phyloP scores from a whole-genome alignment of 2,888 invertebrate genomes.

The Polymixis flavicincta region DNA sequence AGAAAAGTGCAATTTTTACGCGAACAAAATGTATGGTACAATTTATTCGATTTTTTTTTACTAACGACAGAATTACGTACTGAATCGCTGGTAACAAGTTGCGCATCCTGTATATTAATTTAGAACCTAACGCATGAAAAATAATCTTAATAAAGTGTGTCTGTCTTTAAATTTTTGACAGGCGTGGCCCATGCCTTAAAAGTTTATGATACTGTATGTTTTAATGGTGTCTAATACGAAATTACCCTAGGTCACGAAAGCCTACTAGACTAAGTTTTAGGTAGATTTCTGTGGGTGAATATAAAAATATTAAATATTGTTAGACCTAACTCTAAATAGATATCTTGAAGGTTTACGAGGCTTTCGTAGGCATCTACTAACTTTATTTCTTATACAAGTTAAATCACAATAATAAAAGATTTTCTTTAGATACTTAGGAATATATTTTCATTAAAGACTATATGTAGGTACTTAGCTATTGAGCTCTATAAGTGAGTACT shows the following conservation, averaged over 20 bases:
- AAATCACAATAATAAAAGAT: no score
- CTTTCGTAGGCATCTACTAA: not conserved
- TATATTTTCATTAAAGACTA: no score
- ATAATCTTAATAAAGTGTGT: not conserved
- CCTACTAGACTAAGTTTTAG: not conserved
- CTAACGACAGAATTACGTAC: no score
- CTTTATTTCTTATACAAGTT: not conserved
- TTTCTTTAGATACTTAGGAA: no score
- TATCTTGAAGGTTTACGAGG: constrained; percentile 5
- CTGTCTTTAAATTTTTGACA: constrained; percentile 7
- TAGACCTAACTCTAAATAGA: not conserved
- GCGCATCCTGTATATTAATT: not conserved
- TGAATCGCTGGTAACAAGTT: no score
- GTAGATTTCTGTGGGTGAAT: not conserved
- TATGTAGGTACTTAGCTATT: no score
- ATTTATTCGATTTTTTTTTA: no score
- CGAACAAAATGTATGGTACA: no score
- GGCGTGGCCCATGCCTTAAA: constrained; percentile 12
- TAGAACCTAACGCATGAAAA: not conserved
- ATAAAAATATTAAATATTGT: constrained; percentile 8
- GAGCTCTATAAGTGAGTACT: no score
- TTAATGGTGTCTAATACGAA: constrained; percentile 23
- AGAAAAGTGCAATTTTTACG: no score
- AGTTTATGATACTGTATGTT: constrained; percentile 25
- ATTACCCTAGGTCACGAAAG: constrained; percentile 33